phyloP scores from a whole-genome alignment of 1,140 invertebrate genomes.

The Apocrypta bakeri region DNA sequence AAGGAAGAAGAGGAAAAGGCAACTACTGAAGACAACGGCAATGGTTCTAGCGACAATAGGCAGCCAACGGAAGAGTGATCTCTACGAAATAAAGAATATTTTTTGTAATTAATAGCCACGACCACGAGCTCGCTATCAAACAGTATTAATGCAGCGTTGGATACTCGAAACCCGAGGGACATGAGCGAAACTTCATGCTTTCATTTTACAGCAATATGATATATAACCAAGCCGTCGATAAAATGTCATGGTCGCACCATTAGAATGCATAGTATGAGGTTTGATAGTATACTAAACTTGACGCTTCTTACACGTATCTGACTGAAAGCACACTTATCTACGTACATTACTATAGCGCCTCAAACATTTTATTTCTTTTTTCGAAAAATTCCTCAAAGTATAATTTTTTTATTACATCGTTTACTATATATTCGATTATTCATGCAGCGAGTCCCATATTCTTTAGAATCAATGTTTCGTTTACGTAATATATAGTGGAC shows the following conservation, averaged over 20 bases:
- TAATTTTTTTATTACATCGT: too few species aligned
- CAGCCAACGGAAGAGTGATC: conserved; percentile 13
- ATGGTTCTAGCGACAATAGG: neutral
- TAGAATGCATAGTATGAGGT: neutral
- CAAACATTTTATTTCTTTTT: neutral
- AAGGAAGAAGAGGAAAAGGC: conserved; percentile 48
- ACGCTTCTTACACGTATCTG: neutral
- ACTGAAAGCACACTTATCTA: conserved; percentile 4
- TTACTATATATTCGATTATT: neutral
- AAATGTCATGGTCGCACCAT: neutral
- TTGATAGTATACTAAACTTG: neutral
- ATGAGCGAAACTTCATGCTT: too few species aligned
- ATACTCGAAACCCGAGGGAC: neutral
- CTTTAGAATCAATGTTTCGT: neutral
- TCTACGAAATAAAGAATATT: conserved; percentile 33
- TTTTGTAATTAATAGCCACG: conserved; percentile 2
- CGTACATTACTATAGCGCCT: neutral
- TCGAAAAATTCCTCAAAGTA: neutral
- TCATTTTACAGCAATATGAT: too few species aligned
- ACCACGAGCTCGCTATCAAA: conserved; percentile 33
- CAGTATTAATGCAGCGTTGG: conserved; percentile 32
- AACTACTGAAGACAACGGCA: neutral
- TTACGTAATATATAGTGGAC: neutral
- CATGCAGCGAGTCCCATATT: too few species aligned
- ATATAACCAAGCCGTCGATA: neutral